phyloP scores from a whole-genome alignment of 2,888 invertebrate genomes.

The Amblyjoppa fuscipennis region DNA sequence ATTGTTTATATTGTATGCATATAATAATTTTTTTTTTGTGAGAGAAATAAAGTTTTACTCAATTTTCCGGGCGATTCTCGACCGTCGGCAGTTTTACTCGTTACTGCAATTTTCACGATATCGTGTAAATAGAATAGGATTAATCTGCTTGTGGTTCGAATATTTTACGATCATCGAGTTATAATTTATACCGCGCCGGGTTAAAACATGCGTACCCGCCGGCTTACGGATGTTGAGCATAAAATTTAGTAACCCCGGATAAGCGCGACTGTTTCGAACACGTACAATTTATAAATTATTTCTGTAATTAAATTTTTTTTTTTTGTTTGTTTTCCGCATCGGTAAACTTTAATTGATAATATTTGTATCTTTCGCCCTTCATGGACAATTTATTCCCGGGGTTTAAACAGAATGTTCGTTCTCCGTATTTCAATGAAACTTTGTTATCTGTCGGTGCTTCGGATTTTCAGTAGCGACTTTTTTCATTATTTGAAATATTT shows the following conservation, averaged over 20 bases:
- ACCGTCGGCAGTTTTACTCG: neutral
- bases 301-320: neutral
- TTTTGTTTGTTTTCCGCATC: neutral
- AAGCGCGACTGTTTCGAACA: conserved; percentile 1
- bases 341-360: neutral
- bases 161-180: neutral
- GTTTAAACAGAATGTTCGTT: neutral
- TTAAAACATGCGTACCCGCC: neutral
- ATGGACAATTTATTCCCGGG: neutral
- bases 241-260: neutral
- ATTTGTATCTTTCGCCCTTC: neutral
- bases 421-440: neutral
- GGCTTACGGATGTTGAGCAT: neutral
- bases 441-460: neutral
- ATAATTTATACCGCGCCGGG: neutral
- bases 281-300: neutral
- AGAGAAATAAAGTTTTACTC: neutral
- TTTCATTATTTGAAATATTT: neutral
- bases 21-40: neutral
- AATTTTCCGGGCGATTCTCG: neutral
- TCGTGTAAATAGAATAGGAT: neutral
- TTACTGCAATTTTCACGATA: neutral
- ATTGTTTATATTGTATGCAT: no score
- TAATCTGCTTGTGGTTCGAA: neutral
- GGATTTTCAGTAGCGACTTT: neutral